Percentiles rank a stretch among this genome's conserved stretches.
phyloP scores from a whole-genome alignment of 2,113 vertebrate species.

The Eleginops maclovinus region DNA sequence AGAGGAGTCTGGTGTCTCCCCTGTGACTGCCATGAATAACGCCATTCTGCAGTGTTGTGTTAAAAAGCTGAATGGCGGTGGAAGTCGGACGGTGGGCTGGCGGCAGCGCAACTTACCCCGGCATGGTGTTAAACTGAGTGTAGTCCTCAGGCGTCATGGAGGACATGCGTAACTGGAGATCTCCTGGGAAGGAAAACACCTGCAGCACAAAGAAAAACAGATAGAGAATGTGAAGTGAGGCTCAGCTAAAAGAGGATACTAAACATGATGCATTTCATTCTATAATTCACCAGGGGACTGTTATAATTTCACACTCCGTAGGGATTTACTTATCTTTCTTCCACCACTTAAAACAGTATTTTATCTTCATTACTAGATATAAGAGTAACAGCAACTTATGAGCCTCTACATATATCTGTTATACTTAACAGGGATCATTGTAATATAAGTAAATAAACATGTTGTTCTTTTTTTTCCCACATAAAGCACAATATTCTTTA shows the following conservation, averaged over 20 bases:
- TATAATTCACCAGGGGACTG: not conserved
- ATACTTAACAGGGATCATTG: not conserved
- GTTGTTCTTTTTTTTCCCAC: not conserved
- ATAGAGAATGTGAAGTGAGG: conserved; percentile 19
- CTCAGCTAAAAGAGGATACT: conserved; percentile 8
- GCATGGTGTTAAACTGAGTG: conserved; percentile 78
- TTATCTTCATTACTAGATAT: not conserved
- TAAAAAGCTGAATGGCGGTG: conserved; percentile 57
- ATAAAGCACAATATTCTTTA: not conserved
- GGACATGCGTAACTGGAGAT: conserved; percentile 95
- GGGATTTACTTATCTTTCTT: conserved; percentile 5
- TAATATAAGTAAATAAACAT: not conserved
- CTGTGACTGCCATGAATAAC: conserved; percentile 59
- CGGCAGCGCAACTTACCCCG: conserved; percentile 77
- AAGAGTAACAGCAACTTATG: not conserved
- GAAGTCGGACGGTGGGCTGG: conserved; percentile 37
- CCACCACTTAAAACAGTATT: not conserved
- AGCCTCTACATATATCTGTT: not conserved
- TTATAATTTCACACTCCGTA: not conserved
- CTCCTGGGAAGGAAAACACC: conserved; percentile 94
- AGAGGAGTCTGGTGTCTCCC: conserved; percentile 64
- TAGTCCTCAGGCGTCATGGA: conserved; percentile 94
- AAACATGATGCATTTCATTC: not conserved
- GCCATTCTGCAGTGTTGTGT: conserved; percentile 55
- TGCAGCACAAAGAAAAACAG: conserved; percentile 80